A percentile compares a stretch with the other conserved stretches of the same genome.
These are phyloP conservation scores for Elegia similella DNA, from an alignment of 2,888 invertebrate species.

Conservation along the genomic window DNA sequence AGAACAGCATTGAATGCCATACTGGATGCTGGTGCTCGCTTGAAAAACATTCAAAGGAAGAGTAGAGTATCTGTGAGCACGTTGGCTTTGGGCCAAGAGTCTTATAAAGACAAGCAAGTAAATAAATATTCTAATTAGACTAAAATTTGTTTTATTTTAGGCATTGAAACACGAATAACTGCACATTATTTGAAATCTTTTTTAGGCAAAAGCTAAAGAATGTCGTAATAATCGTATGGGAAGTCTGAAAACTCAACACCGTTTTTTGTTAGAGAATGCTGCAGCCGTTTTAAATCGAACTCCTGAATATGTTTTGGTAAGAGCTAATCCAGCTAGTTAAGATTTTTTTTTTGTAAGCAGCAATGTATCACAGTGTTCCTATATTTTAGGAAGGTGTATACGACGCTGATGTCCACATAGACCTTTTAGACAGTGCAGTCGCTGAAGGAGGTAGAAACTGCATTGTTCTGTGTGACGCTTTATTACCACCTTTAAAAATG, in stretches of 20 bases:
- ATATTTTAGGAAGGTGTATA: conserved; percentile 84
- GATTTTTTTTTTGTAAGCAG: background rate
- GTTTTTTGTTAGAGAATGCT: conserved; percentile 85
- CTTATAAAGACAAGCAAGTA: conserved; percentile 78
- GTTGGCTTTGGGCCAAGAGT: conserved; percentile 63
- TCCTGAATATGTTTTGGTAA: conserved; percentile 79
- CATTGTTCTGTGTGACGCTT: conserved; percentile 85
- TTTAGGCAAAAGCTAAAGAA: conserved; percentile 84
- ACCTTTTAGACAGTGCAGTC: conserved; percentile 83
- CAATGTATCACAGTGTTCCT: background rate
- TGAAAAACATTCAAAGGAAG: conserved; percentile 62
- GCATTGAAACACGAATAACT: background rate
- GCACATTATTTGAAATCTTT: conserved; percentile 25
- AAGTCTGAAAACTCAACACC: conserved; percentile 75
- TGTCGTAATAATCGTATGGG: conserved; percentile 74
- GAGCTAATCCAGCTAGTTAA: background rate
- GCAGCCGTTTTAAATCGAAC: conserved; percentile 80
- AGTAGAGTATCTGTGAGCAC: conserved; percentile 69
- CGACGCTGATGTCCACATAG: conserved; percentile 84
- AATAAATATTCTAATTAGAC: conserved; percentile 47
- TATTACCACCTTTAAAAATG: conserved; percentile 83
- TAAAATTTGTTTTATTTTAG: conserved; percentile 38
- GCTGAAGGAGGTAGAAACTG: conserved; percentile 83
- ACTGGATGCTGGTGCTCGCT: conserved; percentile 61
- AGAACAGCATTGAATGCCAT: conserved; percentile 67